These are phyloP conservation scores for Contarinia nasturtii DNA, from an alignment of 1,140 invertebrate species.

Conservation along the genomic window DNA sequence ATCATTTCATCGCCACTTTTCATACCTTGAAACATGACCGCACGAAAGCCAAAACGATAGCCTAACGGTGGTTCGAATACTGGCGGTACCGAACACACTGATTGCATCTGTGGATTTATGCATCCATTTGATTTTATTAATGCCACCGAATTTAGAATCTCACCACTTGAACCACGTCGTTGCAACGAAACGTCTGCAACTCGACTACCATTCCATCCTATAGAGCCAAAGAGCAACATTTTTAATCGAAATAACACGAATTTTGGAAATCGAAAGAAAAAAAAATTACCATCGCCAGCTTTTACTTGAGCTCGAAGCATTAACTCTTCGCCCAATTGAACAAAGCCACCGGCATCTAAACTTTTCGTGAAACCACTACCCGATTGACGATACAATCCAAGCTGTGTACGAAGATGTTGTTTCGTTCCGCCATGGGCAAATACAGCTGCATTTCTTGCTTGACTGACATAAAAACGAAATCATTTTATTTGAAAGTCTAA, in stretches of 20 bases:
- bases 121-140: slow-evolving; percentile 36
- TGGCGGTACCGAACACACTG: slow-evolving; percentile 31
- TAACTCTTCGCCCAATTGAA: slow-evolving; percentile 43
- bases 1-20: slow-evolving; percentile 35
- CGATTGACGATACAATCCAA: slow-evolving; percentile 33
- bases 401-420: slow-evolving; percentile 34
- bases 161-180: slow-evolving; percentile 16
- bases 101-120: slow-evolving; percentile 31
- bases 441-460: slow-evolving; percentile 22
- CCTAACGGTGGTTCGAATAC: slow-evolving; percentile 20
- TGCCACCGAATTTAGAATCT: slow-evolving; percentile 25
- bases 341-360: slow-evolving; percentile 31
- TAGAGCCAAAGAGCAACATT: slow-evolving; percentile 4
- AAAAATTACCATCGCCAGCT: slow-evolving; percentile 34
- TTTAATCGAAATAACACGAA: background rate
- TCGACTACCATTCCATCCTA: slow-evolving; percentile 40
- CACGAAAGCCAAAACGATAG: slow-evolving; percentile 27
- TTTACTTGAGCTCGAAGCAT: slow-evolving; percentile 35
- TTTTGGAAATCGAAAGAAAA: background rate
- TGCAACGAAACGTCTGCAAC: slow-evolving; percentile 36
- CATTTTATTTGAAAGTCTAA: too few relatives aligned
- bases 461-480: slow-evolving; percentile 14
- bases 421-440: slow-evolving; percentile 33
- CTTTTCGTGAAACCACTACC: slow-evolving; percentile 28
- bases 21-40: slow-evolving; percentile 49